Conservation (phyloP, 1,140 invertebrate genomes). For the Aleiodes sp. region DNA sequence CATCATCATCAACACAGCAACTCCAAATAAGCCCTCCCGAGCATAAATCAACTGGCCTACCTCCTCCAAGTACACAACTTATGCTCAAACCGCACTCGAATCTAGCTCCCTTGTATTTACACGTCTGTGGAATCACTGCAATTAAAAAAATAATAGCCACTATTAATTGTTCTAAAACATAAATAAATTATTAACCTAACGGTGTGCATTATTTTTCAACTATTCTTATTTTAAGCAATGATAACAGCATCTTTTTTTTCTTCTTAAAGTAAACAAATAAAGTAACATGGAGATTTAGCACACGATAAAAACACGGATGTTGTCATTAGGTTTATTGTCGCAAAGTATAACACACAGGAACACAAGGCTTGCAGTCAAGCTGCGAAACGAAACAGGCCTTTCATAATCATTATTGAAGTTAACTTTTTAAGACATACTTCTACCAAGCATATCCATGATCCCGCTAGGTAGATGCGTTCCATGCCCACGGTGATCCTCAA, state of each 20-base stretch:
- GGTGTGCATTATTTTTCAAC: too few relatives aligned
- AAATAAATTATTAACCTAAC: too few relatives aligned
- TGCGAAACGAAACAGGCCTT: conserved; percentile 14
- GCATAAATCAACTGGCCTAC: conserved; percentile 87
- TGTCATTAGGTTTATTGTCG: conserved; percentile 18
- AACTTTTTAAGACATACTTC: conserved; percentile 74
- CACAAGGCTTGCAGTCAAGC: conserved; percentile 8
- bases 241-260: too few relatives aligned
- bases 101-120: conserved; percentile 86
- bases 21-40: conserved; percentile 94
- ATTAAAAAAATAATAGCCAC: conserved; percentile 40
- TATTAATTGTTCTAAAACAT: too few relatives aligned
- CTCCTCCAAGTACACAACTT: conserved; percentile 87
- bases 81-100: conserved; percentile 91
- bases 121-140: conserved; percentile 92
- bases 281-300: conserved; percentile 30
- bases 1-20: conserved; percentile 87
- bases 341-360: conserved; percentile 26
- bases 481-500: conserved; percentile 60
- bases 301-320: conserved; percentile 23
- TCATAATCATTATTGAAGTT: conserved; percentile 8
- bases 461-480: conserved; percentile 70
- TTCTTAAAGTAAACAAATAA: too few relatives aligned
- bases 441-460: conserved; percentile 82
- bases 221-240: too few relatives aligned